These are phyloP conservation scores for Coptotermes formosanus DNA, from an alignment of 1,140 invertebrate genomes.

Conservation along the genomic window DNA sequence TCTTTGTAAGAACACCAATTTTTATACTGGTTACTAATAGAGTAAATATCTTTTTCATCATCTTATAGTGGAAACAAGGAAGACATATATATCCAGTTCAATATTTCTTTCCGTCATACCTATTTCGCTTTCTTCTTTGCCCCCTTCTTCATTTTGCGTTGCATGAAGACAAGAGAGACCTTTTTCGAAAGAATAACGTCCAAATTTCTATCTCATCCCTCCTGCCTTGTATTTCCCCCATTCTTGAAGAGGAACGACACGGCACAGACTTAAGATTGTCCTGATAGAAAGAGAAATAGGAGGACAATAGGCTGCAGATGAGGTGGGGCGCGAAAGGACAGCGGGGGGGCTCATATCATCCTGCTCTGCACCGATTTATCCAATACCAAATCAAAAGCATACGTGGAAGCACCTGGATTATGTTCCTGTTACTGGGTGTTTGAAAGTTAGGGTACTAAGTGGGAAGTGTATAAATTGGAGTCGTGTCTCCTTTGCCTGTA, in stretches of 20 bases:
- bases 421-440: neutral
- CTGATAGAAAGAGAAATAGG: constrained; percentile 11
- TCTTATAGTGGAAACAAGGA: neutral
- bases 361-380: constrained; percentile 1
- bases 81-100: constrained; percentile 16
- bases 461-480: no score
- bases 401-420: neutral
- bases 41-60: neutral
- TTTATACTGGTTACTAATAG: no score
- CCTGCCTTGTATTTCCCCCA: no score
- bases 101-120: neutral
- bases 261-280: constrained; percentile 20
- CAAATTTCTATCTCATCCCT: constrained; percentile 16
- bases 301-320: neutral
- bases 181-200: constrained; percentile 26
- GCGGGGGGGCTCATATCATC: neutral
- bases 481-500: no score
- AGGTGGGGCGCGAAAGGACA: neutral
- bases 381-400: constrained; percentile 16
- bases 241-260: neutral
- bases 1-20: no score
- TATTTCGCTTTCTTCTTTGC: neutral
- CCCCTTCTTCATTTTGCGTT: neutral
- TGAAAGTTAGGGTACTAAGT: neutral
- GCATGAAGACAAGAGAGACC: constrained; percentile 19